These are phyloP conservation scores for Amaurobius ferox DNA, from an alignment of 2,888 invertebrate species.

Conservation along the genomic window DNA sequence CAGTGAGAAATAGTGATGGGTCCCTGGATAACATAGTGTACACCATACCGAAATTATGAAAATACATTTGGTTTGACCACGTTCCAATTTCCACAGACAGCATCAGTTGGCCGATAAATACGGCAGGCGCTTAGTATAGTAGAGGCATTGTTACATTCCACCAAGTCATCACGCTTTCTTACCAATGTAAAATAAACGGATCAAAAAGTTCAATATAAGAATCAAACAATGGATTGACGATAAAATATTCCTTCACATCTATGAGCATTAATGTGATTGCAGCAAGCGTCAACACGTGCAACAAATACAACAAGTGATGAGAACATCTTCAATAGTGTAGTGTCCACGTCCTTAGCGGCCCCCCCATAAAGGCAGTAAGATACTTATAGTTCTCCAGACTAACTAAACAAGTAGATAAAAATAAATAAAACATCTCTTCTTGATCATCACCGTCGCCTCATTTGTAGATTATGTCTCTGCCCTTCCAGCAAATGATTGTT, in stretches of 20 bases:
- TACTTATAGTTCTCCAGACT: conserved; percentile 14
- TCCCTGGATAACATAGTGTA: too few relatives aligned
- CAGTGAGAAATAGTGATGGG: too few relatives aligned
- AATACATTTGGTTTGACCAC: too few relatives aligned
- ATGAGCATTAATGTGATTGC: conserved; percentile 51
- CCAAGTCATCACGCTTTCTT: background rate
- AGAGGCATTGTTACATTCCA: too few relatives aligned
- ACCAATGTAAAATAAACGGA: background rate
- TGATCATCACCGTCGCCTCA: background rate
- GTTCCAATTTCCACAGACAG: too few relatives aligned
- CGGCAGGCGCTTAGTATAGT: too few relatives aligned
- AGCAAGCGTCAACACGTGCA: conserved; percentile 49
- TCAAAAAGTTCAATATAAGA: background rate
- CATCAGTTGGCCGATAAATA: too few relatives aligned
- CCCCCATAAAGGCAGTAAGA: background rate
- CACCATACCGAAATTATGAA: too few relatives aligned
- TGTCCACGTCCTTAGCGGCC: background rate
- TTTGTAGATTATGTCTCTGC: background rate
- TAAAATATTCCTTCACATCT: conserved; percentile 1
- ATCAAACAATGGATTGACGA: background rate
- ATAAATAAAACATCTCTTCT: conserved; percentile 19
- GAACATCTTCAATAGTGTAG: background rate
- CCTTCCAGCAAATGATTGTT: background rate
- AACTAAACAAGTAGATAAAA: conserved; percentile 27
- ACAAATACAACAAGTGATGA: conserved; percentile 43